These are phyloP conservation scores for Elaeidobius kamerunicus DNA, from an alignment of 2,888 invertebrate species.

Conservation along the genomic window DNA sequence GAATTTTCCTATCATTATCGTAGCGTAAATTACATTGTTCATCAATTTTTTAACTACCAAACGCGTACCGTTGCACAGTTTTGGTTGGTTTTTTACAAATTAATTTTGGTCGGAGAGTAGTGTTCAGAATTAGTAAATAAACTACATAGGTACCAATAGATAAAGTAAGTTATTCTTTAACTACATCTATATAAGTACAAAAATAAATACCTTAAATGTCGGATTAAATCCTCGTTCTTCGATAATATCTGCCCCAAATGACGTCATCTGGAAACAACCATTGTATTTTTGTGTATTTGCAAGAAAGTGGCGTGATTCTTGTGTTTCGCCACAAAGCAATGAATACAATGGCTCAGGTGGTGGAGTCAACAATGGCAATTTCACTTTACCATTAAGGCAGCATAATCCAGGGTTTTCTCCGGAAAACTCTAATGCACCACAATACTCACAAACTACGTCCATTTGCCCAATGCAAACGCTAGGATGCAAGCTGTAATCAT, in stretches of 20 bases:
- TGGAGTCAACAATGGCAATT: slow-evolving; percentile 31
- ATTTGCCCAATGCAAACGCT: slow-evolving; percentile 23
- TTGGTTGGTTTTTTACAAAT: no score
- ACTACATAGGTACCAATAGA: no score
- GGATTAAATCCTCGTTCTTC: slow-evolving; percentile 2
- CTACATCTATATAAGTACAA: not conserved
- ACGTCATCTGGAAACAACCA: slow-evolving; percentile 2
- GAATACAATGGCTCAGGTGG: slow-evolving; percentile 32
- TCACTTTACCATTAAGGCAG: slow-evolving; percentile 26
- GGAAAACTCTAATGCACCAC: slow-evolving; percentile 18
- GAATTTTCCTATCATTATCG: no score
- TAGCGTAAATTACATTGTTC: no score
- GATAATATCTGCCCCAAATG: slow-evolving; percentile 3
- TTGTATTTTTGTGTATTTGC: slow-evolving; percentile 26
- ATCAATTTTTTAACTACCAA: no score
- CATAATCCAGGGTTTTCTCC: slow-evolving; percentile 29
- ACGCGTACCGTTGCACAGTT: no score
- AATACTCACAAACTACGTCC: slow-evolving; percentile 30
- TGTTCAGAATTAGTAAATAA: no score
- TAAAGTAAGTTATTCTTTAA: no score
- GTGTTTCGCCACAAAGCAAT: slow-evolving; percentile 31
- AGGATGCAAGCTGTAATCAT: slow-evolving; percentile 3
- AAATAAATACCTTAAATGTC: slow-evolving; percentile 1
- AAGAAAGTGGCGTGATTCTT: slow-evolving; percentile 28
- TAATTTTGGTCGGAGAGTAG: no score